Base-by-base conservation (phyloP, 2,113 vertebrate genomes). In the Hippocampus abdominalis region DNA sequence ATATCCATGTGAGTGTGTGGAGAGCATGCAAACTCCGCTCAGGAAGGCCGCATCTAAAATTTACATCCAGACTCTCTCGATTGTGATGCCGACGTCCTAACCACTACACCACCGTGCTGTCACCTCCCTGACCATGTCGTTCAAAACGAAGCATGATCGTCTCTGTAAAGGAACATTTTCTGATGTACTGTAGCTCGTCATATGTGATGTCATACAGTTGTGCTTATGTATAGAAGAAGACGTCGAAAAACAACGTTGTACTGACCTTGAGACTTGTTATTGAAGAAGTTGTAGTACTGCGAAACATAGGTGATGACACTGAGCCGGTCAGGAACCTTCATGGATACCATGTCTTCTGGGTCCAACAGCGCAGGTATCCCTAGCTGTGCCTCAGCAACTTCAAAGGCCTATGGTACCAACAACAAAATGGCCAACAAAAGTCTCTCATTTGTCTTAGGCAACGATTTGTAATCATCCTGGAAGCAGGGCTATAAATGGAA, bases 281-380 rank as follows among this genome's bases (percentile, higher is more conserved):
- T 93, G 78, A 98, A 98, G 88, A 93, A 94, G 92, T 98, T 96
- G 87, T 98, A 98, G 86, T 96, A 97, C 90, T 98, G 97, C 0
- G 97, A 98, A 69, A 99, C 95, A 0, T 98, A 98, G 53, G 97
- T 98, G 91, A 98, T 98, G 85, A 99, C 89, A 86, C 97, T 98
- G 57, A 98, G 94, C 61, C 96, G 93, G 86, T 99, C 96, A 0
- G 97, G 97, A 39, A 98, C 94, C 68, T 91, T 93, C 97, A 98
- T 98, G 70, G 96, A 96, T 74, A 98, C 96, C 97, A 99, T 98
- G 84, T 99, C 96, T 21, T 91, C 95, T 73, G 97, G 91, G 86
- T 98, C 97, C 86, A 99, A 88, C 71, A 98, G 90, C 23, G 97
- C 96, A 1, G 97, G 97, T 77, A 99, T 98, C 27, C 95, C 96